Conservation (phyloP, 2,888 invertebrate genomes). For the Aethes cnicana region DNA sequence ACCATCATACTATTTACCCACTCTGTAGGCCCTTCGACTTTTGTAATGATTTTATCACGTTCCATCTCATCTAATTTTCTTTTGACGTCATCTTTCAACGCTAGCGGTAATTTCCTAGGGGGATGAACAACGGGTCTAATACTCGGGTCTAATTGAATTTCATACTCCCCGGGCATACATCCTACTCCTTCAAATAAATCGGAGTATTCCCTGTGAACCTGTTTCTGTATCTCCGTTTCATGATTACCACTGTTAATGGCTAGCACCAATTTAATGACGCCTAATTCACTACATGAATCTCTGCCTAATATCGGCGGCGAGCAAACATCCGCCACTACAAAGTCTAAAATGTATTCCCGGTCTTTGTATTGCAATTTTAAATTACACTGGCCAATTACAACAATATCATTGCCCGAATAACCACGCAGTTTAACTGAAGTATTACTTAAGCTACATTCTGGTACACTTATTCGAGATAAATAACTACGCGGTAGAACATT, state of each 20-base stretch:
- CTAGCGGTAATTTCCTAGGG: slow-evolving; percentile 22
- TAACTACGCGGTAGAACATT: neutral
- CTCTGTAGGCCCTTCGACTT: no score
- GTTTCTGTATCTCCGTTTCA: slow-evolving; percentile 29
- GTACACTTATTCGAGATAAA: neutral
- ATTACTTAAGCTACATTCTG: neutral
- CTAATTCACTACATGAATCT: slow-evolving; percentile 6
- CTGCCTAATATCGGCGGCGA: slow-evolving; percentile 5
- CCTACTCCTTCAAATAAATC: slow-evolving; percentile 27
- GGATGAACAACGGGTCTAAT: slow-evolving; percentile 20
- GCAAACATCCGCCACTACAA: slow-evolving; percentile 1
- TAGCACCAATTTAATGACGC: slow-evolving; percentile 24
- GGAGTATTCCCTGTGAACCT: slow-evolving; percentile 4
- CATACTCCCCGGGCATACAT: slow-evolving; percentile 15
- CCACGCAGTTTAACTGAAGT: neutral
- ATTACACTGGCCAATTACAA: neutral
- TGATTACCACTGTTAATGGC: slow-evolving; percentile 28
- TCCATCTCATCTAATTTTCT: slow-evolving; percentile 21
- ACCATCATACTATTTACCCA: no score
- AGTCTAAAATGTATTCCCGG: neutral
- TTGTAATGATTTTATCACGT: no score
- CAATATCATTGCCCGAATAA: neutral
- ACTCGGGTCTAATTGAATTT: slow-evolving; percentile 11
- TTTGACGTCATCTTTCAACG: slow-evolving; percentile 15
- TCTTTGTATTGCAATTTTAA: neutral